A percentile compares a stretch with the other conserved stretches of the same genome.
Evolutionary conservation across 2,888 invertebrate genomes (phyloP).

Genomic region (Drosophila acutilabella): DNA sequence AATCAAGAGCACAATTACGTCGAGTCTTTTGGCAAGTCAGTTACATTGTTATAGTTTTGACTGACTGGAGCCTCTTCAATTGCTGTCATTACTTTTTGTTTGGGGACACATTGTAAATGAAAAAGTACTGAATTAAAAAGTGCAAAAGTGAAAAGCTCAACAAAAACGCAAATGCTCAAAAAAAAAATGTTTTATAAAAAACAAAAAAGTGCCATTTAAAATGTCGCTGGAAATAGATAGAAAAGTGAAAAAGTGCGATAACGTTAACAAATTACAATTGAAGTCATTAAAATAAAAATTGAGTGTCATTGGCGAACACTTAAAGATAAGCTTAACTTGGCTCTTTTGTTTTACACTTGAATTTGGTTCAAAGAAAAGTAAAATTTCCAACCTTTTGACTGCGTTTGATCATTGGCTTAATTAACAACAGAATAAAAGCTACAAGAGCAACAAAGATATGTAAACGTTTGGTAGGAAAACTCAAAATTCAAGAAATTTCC

Average conservation of each 20-base stretch:
- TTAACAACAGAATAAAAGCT: slow-evolving; percentile 25
- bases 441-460: slow-evolving; percentile 3
- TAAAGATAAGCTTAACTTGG: slow-evolving; percentile 67
- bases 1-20: slow-evolving; percentile 49
- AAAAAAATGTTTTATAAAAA: background rate
- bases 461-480: slow-evolving; percentile 9
- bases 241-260: slow-evolving; percentile 34
- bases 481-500: slow-evolving; percentile 12
- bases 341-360: slow-evolving; percentile 16
- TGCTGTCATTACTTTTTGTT: slow-evolving; percentile 57
- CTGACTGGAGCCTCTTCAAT: slow-evolving; percentile 28
- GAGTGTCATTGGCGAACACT: slow-evolving; percentile 73
- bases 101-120: slow-evolving; percentile 43
- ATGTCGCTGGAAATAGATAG: slow-evolving; percentile 22
- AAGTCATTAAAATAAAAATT: slow-evolving; percentile 72
- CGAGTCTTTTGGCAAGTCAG: slow-evolving; percentile 44
- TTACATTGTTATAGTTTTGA: slow-evolving; percentile 30
- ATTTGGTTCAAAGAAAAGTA: slow-evolving; percentile 3
- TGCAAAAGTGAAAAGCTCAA: slow-evolving; percentile 1
- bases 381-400: slow-evolving; percentile 36
- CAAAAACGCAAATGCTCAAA: too few relatives aligned
- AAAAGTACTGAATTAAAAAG: slow-evolving; percentile 25
- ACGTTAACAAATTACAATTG: slow-evolving; percentile 68
- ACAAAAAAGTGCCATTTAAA: slow-evolving; percentile 38
- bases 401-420: slow-evolving; percentile 37